Conservation (phyloP, 2,113 vertebrate genomes). For the Phalacrocorax brasilianus region DNA sequence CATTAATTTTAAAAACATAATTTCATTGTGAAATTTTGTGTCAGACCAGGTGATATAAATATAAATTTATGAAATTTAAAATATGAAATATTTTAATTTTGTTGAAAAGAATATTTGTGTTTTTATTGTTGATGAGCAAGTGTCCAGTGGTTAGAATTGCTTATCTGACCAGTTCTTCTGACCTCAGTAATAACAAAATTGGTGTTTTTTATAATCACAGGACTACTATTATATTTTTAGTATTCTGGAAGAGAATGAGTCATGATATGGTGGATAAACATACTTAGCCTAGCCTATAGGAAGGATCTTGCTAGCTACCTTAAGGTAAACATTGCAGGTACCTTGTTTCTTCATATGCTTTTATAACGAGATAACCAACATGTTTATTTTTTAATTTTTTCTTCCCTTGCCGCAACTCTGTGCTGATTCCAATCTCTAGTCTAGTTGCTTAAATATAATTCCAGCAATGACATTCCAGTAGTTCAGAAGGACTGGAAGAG, state of each 20-base stretch:
- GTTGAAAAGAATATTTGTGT: background rate
- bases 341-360: background rate
- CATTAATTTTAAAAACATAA: background rate
- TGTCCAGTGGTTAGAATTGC: background rate
- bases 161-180: background rate
- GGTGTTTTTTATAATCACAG: background rate
- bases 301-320: background rate
- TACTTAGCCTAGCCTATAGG: background rate
- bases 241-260: background rate
- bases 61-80: background rate
- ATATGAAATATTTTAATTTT: background rate
- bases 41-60: background rate
- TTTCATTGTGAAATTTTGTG: background rate
- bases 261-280: background rate
- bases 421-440: background rate
- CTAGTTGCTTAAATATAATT: background rate
- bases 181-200: background rate
- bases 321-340: background rate
- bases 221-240: background rate
- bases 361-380: background rate
- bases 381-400: background rate
- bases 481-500: background rate
- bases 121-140: background rate
- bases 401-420: background rate
- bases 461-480: background rate